These are phyloP conservation scores for Chrysodeixis includens DNA, from an alignment of 2,888 invertebrate species.

Conservation along the genomic window DNA sequence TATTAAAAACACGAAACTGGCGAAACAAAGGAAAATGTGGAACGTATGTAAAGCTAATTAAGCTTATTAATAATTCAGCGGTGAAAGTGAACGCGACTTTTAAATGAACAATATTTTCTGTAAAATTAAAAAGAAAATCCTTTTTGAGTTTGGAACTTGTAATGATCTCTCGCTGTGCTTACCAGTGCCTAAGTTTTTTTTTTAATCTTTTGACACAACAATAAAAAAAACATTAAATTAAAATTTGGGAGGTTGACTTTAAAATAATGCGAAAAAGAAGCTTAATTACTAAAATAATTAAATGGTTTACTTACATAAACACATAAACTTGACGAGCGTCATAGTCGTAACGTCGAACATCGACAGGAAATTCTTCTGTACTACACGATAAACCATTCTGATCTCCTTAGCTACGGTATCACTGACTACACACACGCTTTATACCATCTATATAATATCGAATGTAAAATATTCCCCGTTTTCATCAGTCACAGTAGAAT, in stretches of 20 bases:
- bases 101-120: neutral
- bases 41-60: constrained; percentile 36
- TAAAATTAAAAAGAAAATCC: neutral
- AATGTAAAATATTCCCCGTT: constrained; percentile 45
- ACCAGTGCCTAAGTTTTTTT: neutral
- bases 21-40: constrained; percentile 46
- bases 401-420: constrained; percentile 74
- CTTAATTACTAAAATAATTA: constrained; percentile 23
- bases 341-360: constrained; percentile 67
- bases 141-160: neutral
- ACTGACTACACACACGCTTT: constrained; percentile 62
- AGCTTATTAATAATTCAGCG: constrained; percentile 29
- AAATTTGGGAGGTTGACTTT: neutral
- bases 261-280: constrained; percentile 5
- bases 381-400: constrained; percentile 72
- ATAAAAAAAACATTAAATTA: neutral
- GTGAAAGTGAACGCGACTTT: constrained; percentile 21
- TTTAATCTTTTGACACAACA: neutral
- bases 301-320: constrained; percentile 79
- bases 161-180: neutral
- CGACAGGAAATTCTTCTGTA: constrained; percentile 69
- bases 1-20: constrained; percentile 26
- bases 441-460: constrained; percentile 64
- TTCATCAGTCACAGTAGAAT: constrained; percentile 63
- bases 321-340: constrained; percentile 74